Percentiles rank a stretch among this genome's conserved stretches.
Evolutionary conservation across 92 coral and sea anemone genomes (phyloP).

Genomic region (Phenganax subtilis): DNA sequence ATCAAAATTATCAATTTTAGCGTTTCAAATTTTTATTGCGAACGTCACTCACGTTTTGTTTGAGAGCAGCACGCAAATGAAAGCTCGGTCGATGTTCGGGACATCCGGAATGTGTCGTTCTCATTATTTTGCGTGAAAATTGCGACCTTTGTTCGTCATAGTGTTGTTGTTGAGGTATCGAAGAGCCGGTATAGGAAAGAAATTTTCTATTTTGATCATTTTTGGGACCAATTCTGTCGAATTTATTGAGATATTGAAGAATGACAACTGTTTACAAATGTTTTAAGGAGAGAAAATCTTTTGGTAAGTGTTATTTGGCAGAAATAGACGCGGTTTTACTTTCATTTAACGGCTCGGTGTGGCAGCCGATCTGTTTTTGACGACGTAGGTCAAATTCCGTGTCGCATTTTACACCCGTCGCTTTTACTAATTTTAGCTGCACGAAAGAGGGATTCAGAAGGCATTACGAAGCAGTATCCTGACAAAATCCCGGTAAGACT

Average conservation of each 20-base stretch:
- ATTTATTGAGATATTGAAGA: conserved; percentile 30
- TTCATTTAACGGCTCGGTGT: neutral
- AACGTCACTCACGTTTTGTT: too few relatives aligned
- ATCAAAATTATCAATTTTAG: neutral
- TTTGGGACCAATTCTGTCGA: neutral
- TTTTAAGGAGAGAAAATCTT: conserved; percentile 84
- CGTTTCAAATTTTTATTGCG: neutral
- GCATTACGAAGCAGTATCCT: conserved; percentile 84
- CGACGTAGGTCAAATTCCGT: neutral
- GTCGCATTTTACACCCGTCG: neutral
- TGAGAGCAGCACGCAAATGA: neutral
- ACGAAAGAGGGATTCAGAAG: conserved; percentile 88
- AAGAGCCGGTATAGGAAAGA: neutral
- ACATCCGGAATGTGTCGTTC: conserved; percentile 30
- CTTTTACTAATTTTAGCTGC: conserved; percentile 54
- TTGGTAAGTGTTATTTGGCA: conserved; percentile 65
- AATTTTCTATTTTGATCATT: neutral
- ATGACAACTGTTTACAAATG: conserved; percentile 64
- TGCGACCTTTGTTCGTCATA: neutral
- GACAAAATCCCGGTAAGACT: conserved; percentile 92
- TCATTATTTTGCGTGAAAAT: conserved; percentile 26
- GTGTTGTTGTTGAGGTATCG: neutral
- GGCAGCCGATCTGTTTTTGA: neutral
- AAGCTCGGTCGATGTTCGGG: neutral
- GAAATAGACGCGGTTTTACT: neutral